phyloP scores from a whole-genome alignment of 2,888 invertebrate species.

The Lepidochrysops patricia region DNA sequence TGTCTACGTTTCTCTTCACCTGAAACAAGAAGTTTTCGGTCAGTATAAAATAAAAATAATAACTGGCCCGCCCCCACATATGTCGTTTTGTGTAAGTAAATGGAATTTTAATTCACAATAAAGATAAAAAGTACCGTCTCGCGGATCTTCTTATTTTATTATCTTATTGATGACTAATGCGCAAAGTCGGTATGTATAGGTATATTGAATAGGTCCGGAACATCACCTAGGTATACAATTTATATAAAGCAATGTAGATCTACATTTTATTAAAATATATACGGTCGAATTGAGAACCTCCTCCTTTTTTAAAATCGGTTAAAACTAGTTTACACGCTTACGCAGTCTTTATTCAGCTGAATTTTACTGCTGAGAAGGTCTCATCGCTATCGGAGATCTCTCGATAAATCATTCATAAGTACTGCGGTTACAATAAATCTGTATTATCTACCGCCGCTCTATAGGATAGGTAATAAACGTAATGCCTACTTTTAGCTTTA shows the following conservation, averaged over 20 bases:
- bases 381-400: not conserved
- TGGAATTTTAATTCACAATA: too few relatives aligned
- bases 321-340: not conserved
- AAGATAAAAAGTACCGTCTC: too few relatives aligned
- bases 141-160: too few relatives aligned
- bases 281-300: too few relatives aligned
- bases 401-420: constrained; percentile 8
- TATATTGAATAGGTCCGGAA: too few relatives aligned
- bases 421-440: constrained; percentile 2
- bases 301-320: too few relatives aligned
- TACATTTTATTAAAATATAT: not conserved
- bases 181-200: too few relatives aligned
- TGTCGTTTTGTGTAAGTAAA: too few relatives aligned
- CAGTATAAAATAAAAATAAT: too few relatives aligned
- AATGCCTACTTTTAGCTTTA: not conserved
- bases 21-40: constrained; percentile 36
- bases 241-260: not conserved
- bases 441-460: not conserved
- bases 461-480: not conserved
- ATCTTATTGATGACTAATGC: too few relatives aligned
- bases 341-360: not conserved
- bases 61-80: too few relatives aligned
- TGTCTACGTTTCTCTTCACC: constrained; percentile 75
- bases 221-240: not conserved
- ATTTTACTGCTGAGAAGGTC: not conserved